Conservation (phyloP, 1,140 invertebrate species). For the Teleopsis dalmanni region DNA sequence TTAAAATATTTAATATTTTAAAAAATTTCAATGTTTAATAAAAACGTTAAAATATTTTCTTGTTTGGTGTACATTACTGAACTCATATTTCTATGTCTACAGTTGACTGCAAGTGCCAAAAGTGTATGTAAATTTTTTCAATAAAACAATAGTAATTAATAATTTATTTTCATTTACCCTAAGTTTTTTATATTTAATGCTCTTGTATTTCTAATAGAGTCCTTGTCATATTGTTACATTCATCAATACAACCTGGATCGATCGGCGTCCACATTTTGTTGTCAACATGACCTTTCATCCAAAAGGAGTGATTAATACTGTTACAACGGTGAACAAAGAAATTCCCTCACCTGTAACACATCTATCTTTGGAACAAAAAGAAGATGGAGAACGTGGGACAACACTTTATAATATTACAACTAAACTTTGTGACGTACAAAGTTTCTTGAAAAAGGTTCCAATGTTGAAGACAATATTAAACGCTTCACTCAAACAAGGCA, state of each 20-base stretch:
- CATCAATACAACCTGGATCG: conserved; percentile 27
- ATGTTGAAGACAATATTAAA: not conserved
- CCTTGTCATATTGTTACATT: conserved; percentile 23
- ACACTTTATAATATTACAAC: conserved; percentile 1
- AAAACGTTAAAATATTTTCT: too few species aligned
- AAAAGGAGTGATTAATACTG: conserved; percentile 17
- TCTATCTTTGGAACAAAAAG: not conserved
- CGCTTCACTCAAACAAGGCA: conserved; percentile 19
- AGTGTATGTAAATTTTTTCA: too few species aligned
- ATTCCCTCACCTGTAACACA: not conserved
- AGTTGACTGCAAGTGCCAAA: too few species aligned
- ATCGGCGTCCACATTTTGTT: conserved; percentile 22
- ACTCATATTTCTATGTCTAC: too few species aligned
- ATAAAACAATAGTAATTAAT: too few species aligned
- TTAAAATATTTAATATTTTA: too few species aligned
- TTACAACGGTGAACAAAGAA: not conserved
- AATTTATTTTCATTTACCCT: too few species aligned
- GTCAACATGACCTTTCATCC: conserved; percentile 35
- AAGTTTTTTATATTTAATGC: too few species aligned
- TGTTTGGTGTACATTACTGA: too few species aligned
- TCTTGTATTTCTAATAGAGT: too few species aligned
- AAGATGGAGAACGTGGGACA: not conserved
- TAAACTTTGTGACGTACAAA: not conserved
- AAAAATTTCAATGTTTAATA: too few species aligned
- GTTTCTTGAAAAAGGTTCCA: not conserved